Evolutionary conservation across 30 jellyfish, hydroid and myxozoan species (phyloP), one percentile per base, ranked within the genome.

Genomic region (Aurelia sp.): DNA sequence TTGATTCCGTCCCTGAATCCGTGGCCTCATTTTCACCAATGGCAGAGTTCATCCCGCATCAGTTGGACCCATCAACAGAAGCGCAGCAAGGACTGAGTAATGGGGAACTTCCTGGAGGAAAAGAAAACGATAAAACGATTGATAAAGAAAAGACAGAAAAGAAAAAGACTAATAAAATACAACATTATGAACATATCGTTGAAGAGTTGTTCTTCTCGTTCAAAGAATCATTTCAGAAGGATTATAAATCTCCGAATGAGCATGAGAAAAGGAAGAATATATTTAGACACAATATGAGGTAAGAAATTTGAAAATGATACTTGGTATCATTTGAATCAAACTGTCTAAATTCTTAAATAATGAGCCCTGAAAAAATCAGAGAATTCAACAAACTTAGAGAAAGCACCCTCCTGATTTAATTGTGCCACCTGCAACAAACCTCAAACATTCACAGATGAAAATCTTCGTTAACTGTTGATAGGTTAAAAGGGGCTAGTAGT

Each of bases 281-380:
- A 22, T 92, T 92, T 76, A 76, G 98, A 68, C 98, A 92, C 69
- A 92, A 92, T 65, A 51, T 81, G 95, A 86, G 98, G 98, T 92
- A 20, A 12, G 64, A 18, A 23, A n/a, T 71, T 16, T 17, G 21
- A 66, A 66, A 16, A 21, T 17, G 9, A 66, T 66, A 66, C 0
- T 35, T 3, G n/a, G 11, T 18, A 66, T 17, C 0, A 66, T 16
- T 66, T 0, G 9, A 59, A 31, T 3, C 1, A 13, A 3, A n/a
- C 10, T 16, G 41, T 17, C 1, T 3, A 31, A 30, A 23, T 6
- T 13, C 75, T 13, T 31, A 3, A 65, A 65, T 31, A 15, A 37
- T 37, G 0, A 37, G 4, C 50, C 50, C 50, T 37, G 50, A 37
- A 0, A 3, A 27, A 37, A 7, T 16, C 11, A 63, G 69, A 59